These are phyloP conservation scores for Papilio xuthus DNA, from an alignment of 1,140 invertebrate species.

Conservation along the genomic window DNA sequence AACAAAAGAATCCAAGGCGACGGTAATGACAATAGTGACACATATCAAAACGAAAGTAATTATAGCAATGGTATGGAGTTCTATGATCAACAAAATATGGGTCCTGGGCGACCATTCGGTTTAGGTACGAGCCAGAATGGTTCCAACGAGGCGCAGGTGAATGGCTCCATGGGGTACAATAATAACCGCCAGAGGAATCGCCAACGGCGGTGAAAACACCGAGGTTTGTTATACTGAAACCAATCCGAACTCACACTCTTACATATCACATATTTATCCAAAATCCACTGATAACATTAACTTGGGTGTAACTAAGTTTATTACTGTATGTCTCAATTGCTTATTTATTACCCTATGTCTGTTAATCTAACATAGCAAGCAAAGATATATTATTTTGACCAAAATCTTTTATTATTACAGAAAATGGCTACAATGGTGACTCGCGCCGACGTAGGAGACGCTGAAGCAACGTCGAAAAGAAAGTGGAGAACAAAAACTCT, in stretches of 20 bases:
- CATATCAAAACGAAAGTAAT: slow-evolving; percentile 48
- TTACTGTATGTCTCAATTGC: slow-evolving; percentile 31
- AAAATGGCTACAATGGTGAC: slow-evolving; percentile 76
- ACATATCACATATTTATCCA: slow-evolving; percentile 46
- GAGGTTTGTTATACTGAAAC: slow-evolving; percentile 80
- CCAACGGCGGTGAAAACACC: slow-evolving; percentile 69
- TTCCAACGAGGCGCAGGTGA: slow-evolving; percentile 63
- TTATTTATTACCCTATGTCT: slow-evolving; percentile 26
- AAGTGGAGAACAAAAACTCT: slow-evolving; percentile 33
- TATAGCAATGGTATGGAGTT: slow-evolving; percentile 57
- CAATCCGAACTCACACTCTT: slow-evolving; percentile 73
- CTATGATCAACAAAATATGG: slow-evolving; percentile 67
- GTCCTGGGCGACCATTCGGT: slow-evolving; percentile 63
- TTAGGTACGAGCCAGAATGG: slow-evolving; percentile 55
- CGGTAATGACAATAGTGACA: slow-evolving; percentile 47
- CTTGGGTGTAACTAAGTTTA: slow-evolving; percentile 29
- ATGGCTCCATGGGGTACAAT: slow-evolving; percentile 78
- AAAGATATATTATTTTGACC: slow-evolving; percentile 34
- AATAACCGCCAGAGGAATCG: slow-evolving; percentile 79
- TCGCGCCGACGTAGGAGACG: slow-evolving; percentile 74
- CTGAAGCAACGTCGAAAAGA: slow-evolving; percentile 49
- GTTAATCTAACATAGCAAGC: slow-evolving; percentile 23
- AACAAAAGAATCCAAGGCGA: slow-evolving; percentile 56
- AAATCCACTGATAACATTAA: slow-evolving; percentile 42
- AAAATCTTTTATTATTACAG: slow-evolving; percentile 65